Conservation (phyloP, 64 coral and sea anemone species). For the Montipora foliosa region DNA sequence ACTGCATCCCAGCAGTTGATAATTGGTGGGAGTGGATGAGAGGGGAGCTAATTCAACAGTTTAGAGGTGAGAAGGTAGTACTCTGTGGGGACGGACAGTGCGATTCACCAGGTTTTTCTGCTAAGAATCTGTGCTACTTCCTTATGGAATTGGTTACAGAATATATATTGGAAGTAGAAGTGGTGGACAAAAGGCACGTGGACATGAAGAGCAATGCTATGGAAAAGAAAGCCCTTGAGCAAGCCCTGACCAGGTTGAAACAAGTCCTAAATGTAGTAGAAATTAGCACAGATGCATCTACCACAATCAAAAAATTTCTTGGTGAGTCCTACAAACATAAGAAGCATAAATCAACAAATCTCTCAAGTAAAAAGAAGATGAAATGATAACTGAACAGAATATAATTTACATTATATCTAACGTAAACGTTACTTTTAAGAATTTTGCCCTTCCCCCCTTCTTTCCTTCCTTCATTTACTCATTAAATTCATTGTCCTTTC, state of each 20-base stretch:
- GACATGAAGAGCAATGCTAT: not conserved
- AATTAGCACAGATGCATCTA: not conserved
- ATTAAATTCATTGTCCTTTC: not conserved
- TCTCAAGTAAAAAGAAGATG: not conserved
- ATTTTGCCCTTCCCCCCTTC: not conserved
- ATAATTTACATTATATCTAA: not conserved
- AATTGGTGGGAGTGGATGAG: constrained; percentile 39
- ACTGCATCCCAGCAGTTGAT: not conserved
- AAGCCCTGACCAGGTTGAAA: not conserved
- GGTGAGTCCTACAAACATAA: not conserved
- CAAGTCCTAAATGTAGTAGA: not conserved
- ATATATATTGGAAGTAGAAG: not conserved
- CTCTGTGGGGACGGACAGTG: constrained; percentile 38
- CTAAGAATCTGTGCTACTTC: no score
- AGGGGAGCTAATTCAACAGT: not conserved
- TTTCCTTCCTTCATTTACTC: not conserved
- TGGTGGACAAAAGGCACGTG: not conserved
- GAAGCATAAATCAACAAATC: not conserved
- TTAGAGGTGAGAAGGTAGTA: not conserved
- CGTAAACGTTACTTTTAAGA: not conserved
- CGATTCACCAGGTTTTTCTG: not conserved
- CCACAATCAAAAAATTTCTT: not conserved
- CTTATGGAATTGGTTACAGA: not conserved
- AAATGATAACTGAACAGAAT: not conserved
- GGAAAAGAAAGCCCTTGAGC: not conserved